phyloP scores from a whole-genome alignment of 2,113 vertebrate species.

The Isurus oxyrinchus region DNA sequence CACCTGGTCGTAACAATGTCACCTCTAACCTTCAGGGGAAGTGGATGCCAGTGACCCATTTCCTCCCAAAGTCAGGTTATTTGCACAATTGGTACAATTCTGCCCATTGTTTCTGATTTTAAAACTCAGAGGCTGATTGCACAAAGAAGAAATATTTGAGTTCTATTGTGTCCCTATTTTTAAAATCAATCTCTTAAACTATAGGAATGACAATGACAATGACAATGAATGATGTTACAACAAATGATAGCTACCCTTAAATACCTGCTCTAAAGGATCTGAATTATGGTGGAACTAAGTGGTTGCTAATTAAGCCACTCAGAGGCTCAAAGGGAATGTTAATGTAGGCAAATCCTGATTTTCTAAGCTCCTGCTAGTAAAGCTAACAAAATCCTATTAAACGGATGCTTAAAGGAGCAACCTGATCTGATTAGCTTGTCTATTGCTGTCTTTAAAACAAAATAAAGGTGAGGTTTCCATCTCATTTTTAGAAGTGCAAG shows the following conservation, averaged over 20 bases:
- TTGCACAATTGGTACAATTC: neutral
- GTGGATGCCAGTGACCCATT: neutral
- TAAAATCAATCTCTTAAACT: neutral
- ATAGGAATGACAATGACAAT: neutral
- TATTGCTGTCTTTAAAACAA: neutral
- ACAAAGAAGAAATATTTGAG: neutral
- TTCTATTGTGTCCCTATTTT: neutral
- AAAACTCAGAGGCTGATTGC: neutral
- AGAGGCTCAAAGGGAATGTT: neutral
- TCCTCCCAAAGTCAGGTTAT: too few relatives aligned
- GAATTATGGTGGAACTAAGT: neutral
- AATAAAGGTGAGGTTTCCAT: neutral
- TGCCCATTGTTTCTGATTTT: neutral
- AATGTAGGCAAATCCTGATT: neutral
- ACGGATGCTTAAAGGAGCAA: neutral
- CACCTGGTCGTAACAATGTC: too few relatives aligned
- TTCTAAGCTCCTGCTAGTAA: neutral
- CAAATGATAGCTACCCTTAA: neutral
- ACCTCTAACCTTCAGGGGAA: neutral
- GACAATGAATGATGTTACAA: neutral
- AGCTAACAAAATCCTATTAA: neutral
- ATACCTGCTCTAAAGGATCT: neutral
- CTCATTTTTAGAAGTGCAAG: neutral
- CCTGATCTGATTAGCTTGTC: neutral
- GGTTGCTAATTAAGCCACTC: neutral